phyloP scores from a whole-genome alignment of 23 tunicate species.

The Oikopleura vanhoeffeni region DNA sequence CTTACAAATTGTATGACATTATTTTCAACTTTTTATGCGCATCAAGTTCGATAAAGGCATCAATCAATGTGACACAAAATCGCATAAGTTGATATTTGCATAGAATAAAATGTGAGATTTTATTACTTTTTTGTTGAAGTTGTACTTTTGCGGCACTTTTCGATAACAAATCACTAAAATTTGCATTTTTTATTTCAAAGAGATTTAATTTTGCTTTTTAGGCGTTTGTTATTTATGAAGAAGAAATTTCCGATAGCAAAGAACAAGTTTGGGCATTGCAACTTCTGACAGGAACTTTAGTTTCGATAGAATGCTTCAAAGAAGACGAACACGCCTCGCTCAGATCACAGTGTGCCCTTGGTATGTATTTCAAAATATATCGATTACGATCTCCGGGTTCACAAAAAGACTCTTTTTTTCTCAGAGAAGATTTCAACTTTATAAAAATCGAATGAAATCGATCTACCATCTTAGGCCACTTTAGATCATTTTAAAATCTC shows the following conservation, averaged over 20 bases:
- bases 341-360: conserved; percentile 81
- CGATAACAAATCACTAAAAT: no score
- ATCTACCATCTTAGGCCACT: no score
- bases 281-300: conserved; percentile 38
- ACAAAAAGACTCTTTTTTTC: background rate
- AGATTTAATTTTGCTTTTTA: background rate
- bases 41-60: no score
- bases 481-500: no score
- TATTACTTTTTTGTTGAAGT: conserved; percentile 53
- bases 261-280: conserved; percentile 67
- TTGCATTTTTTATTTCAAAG: no score
- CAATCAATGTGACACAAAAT: no score
- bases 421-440: no score
- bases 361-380: background rate
- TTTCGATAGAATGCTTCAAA: conserved; percentile 35
- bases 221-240: conserved; percentile 77
- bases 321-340: conserved; percentile 82
- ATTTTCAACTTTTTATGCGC: no score
- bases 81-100: no score
- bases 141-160: background rate
- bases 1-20: no score
- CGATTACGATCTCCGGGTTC: background rate
- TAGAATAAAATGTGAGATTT: no score
- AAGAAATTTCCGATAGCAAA: conserved; percentile 70
- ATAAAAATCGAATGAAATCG: no score